Percentiles rank a stretch among this genome's conserved stretches.
Conservation (phyloP, 2,888 invertebrate species). For the Exephanes ischioxanthus region DNA sequence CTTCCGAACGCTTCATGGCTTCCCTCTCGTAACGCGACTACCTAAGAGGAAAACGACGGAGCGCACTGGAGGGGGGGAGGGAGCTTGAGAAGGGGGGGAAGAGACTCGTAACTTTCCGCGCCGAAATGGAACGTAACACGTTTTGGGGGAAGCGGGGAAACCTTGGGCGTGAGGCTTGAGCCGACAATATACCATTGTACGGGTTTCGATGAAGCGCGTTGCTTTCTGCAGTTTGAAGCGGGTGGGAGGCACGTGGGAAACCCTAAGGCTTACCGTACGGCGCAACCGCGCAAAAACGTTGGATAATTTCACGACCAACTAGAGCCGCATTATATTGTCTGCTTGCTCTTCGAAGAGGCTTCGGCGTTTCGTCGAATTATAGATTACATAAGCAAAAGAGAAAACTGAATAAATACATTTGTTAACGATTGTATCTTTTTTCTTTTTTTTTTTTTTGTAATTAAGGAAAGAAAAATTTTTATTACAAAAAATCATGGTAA, state of each 20-base stretch:
- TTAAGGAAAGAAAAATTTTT: too few species aligned
- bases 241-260: not conserved
- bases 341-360: not conserved
- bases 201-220: conserved; percentile 9
- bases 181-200: conserved; percentile 13
- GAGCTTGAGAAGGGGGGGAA: not conserved
- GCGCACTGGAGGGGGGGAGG: not conserved
- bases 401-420: too few species aligned
- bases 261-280: not conserved
- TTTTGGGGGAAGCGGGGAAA: conserved; percentile 5
- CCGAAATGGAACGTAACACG: conserved; percentile 47
- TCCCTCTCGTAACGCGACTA: conserved; percentile 51
- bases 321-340: not conserved
- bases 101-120: conserved; percentile 40
- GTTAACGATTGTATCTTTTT: too few species aligned
- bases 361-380: not conserved
- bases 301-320: not conserved
- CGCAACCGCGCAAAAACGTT: not conserved
- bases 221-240: conserved; percentile 47
- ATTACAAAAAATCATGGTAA: too few species aligned
- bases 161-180: not conserved
- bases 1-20: conserved; percentile 51
- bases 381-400: not conserved
- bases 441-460: too few species aligned
- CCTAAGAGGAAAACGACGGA: conserved; percentile 31